phyloP scores from a whole-genome alignment of 2,113 vertebrate genomes.

The human region GRCh38 chr2:100815501-100816000 shows the following conservation, averaged over 20 bases:
- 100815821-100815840: not conserved
- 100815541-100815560: not conserved
- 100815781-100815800: not conserved
- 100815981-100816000: not conserved
- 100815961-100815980: not conserved
- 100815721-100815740: accelerated
- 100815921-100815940: not conserved
- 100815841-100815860: not conserved
- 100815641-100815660: too few relatives aligned
- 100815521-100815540: not conserved
- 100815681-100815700: not conserved
- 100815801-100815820: not conserved
- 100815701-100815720: not conserved
- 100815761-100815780: too few relatives aligned
- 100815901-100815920: not conserved
- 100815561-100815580: not conserved
- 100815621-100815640: not conserved
- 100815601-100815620: too few relatives aligned
- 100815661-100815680: not conserved
- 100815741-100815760: too few relatives aligned
- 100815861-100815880: not conserved
- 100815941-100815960: not conserved
- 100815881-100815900: not conserved
- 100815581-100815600: not conserved
- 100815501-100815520: not conserved